phyloP scores from a whole-genome alignment of 2,888 invertebrate genomes.

The Zygothrica quintamaculata region DNA sequence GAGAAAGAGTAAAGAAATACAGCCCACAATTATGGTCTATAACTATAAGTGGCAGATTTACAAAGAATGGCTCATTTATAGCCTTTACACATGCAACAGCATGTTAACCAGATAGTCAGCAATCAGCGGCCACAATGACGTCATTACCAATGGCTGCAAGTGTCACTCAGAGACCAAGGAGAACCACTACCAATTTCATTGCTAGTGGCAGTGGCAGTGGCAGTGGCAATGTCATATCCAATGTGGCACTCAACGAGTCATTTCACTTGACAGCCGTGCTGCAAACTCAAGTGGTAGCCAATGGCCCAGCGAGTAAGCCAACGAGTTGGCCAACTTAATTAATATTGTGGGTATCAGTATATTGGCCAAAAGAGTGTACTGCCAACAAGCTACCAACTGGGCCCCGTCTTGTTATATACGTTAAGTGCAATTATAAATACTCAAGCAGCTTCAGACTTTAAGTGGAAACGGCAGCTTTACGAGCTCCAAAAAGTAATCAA shows the following conservation, averaged over 20 bases:
- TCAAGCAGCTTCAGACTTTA: constrained; percentile 52
- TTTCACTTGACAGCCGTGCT: constrained; percentile 54
- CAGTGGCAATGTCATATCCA: constrained; percentile 18
- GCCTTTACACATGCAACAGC: constrained; percentile 42
- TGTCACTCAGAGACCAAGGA: constrained; percentile 53
- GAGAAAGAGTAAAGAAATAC: no score
- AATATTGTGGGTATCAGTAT: constrained; percentile 45
- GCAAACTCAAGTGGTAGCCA: constrained; percentile 36
- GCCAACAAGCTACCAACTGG: constrained; percentile 4
- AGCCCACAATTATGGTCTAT: constrained; percentile 1
- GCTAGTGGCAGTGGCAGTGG: neutral
- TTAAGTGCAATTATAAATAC: constrained; percentile 76
- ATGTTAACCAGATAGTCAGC: constrained; percentile 26
- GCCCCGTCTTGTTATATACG: constrained; percentile 47
- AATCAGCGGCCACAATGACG: constrained; percentile 65
- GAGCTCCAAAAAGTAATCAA: constrained; percentile 23
- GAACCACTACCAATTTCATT: constrained; percentile 17
- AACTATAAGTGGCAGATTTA: constrained; percentile 19
- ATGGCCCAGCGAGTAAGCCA: constrained; percentile 13
- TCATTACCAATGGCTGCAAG: constrained; percentile 67
- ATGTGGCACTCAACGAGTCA: constrained; percentile 51
- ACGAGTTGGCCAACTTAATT: constrained; percentile 73
- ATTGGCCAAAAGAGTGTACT: constrained; percentile 2
- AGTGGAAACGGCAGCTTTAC: constrained; percentile 49
- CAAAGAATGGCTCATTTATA: constrained; percentile 31